A percentile compares a stretch with the other conserved stretches of the same genome.
Evolutionary conservation across 2,888 invertebrate genomes (phyloP).

Genomic region (Zele albiditarsus): DNA sequence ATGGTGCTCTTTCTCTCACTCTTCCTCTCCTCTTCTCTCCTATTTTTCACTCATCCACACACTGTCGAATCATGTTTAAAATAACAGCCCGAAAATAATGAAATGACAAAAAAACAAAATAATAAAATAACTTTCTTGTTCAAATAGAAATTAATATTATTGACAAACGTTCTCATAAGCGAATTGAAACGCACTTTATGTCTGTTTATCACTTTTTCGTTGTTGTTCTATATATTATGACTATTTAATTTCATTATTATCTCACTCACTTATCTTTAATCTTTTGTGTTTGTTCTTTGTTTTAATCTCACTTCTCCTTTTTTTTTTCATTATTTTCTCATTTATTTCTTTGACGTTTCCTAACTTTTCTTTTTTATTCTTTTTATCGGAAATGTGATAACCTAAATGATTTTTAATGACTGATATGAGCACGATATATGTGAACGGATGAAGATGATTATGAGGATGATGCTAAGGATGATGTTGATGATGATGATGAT

Average conservation of each 20-base stretch:
- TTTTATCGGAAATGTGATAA: background rate
- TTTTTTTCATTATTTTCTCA: background rate
- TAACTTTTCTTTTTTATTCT: background rate
- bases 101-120: background rate
- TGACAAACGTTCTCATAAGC: background rate
- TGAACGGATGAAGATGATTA: background rate
- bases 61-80: slow-evolving; percentile 44
- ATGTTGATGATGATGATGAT: background rate
- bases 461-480: background rate
- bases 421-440: slow-evolving; percentile 10
- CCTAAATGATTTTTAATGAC: slow-evolving; percentile 8
- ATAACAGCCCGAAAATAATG: background rate
- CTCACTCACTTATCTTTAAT: slow-evolving; percentile 1
- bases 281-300: background rate
- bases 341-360: background rate
- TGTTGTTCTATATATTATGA: slow-evolving; percentile 7
- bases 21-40: slow-evolving; percentile 13
- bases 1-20: slow-evolving; percentile 19
- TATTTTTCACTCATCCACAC: slow-evolving; percentile 26
- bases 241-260: slow-evolving; percentile 13
- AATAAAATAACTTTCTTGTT: background rate
- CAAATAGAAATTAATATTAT: background rate
- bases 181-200: background rate
- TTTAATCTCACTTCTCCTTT: background rate
- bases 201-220: slow-evolving; percentile 1